These are phyloP conservation scores for Psilanteris sp. DNA, from an alignment of 1,140 invertebrate species.

Conservation along the genomic window DNA sequence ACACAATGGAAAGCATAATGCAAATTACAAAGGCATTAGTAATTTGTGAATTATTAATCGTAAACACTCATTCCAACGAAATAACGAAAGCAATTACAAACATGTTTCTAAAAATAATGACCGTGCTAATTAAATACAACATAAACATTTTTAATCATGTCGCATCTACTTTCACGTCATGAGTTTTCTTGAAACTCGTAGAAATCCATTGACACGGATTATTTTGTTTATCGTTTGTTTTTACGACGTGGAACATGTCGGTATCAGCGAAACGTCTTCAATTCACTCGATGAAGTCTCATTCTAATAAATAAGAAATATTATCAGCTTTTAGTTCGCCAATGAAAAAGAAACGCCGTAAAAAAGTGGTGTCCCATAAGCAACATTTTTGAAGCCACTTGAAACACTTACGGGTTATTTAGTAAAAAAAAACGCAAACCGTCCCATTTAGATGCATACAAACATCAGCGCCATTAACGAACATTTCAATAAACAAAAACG, in stretches of 20 bases:
- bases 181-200: conserved; percentile 8
- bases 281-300: no score
- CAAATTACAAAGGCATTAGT: conserved; percentile 42
- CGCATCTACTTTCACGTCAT: conserved; percentile 16
- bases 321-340: no score
- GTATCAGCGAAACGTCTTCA: no score
- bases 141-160: conserved; percentile 27
- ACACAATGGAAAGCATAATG: conserved; percentile 37
- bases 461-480: no score
- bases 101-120: conserved; percentile 20
- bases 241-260: not conserved
- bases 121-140: conserved; percentile 21
- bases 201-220: conserved; percentile 19
- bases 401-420: no score
- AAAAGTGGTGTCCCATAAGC: no score
- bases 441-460: no score
- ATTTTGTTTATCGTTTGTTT: conserved; percentile 6
- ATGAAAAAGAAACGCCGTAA: no score
- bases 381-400: no score
- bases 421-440: no score
- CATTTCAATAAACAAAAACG: no score
- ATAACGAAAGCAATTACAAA: conserved; percentile 28
- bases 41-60: conserved; percentile 39
- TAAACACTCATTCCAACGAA: conserved; percentile 14
- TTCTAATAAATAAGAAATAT: no score